Percentiles rank a stretch among this genome's conserved stretches.
Conservation (phyloP, 2,797 vertebrate species). For the Pseudopleuronectes americanus region DNA sequence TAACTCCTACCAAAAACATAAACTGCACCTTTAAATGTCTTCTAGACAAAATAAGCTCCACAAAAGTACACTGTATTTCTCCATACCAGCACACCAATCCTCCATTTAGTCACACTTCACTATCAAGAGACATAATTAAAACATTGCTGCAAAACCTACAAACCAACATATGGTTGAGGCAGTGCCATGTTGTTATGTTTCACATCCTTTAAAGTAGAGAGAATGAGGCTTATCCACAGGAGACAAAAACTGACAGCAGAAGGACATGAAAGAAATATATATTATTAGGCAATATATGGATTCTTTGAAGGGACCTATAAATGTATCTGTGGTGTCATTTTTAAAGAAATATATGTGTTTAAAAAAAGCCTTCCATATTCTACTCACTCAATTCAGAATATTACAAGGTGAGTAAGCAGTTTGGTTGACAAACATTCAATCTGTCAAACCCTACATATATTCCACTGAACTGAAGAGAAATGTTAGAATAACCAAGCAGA, state of each 20-base stretch:
- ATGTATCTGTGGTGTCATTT: neutral
- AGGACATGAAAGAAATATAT: neutral
- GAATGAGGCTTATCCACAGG: slow-evolving; percentile 15
- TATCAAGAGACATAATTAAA: slow-evolving; percentile 54
- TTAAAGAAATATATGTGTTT: neutral
- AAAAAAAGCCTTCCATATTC: neutral
- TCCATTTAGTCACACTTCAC: slow-evolving; percentile 7
- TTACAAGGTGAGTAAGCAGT: too few species aligned
- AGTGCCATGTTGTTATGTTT: slow-evolving; percentile 14
- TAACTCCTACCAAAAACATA: neutral
- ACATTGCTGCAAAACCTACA: slow-evolving; percentile 5
- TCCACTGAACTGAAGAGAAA: neutral
- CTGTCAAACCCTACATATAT: neutral
- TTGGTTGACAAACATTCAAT: neutral
- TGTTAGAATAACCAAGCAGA: neutral
- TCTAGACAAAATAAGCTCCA: too few species aligned
- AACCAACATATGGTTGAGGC: slow-evolving; percentile 33
- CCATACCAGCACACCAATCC: neutral
- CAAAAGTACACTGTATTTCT: neutral
- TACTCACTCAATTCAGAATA: neutral
- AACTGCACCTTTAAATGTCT: too few species aligned
- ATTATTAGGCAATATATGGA: slow-evolving; percentile 1
- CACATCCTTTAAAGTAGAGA: slow-evolving; percentile 9
- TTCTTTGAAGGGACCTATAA: neutral
- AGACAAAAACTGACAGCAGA: neutral